A percentile compares a stretch with the other conserved stretches of the same genome.
phyloP scores from a whole-genome alignment of 2,888 invertebrate genomes.

The Harpalus rubripes region DNA sequence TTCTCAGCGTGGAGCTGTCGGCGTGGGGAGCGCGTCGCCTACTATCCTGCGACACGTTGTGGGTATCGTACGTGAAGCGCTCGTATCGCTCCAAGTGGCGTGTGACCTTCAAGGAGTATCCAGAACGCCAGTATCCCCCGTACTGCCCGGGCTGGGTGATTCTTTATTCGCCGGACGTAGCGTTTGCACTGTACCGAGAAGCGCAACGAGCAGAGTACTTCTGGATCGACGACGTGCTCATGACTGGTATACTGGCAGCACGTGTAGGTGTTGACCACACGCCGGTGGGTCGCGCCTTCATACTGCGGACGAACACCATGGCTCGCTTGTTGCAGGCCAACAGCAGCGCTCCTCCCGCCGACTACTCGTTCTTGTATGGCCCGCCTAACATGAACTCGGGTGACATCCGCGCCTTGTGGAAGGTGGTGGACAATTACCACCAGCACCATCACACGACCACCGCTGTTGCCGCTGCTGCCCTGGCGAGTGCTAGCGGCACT shows the following conservation, averaged over 20 bases:
- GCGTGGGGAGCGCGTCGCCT: conserved; percentile 82
- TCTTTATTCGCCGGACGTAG: conserved; percentile 81
- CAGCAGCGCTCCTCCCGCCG: neutral
- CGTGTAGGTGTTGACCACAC: conserved; percentile 81
- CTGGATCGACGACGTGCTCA: conserved; percentile 87
- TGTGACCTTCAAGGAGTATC: conserved; percentile 84
- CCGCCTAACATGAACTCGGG: conserved; percentile 78
- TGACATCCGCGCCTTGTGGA: conserved; percentile 79
- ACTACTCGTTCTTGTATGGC: conserved; percentile 78
- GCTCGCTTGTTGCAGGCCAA: conserved; percentile 69
- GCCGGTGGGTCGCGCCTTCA: conserved; percentile 76
- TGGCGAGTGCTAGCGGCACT: neutral
- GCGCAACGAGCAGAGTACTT: conserved; percentile 81
- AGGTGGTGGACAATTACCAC: conserved; percentile 72
- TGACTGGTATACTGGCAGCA: conserved; percentile 83
- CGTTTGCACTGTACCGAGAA: conserved; percentile 79
- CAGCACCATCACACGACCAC: conserved; percentile 6
- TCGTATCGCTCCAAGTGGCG: conserved; percentile 87
- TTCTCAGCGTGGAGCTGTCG: conserved; percentile 80
- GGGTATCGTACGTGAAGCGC: conserved; percentile 80
- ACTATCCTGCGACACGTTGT: conserved; percentile 82
- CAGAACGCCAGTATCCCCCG: conserved; percentile 82
- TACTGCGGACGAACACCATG: conserved; percentile 74
- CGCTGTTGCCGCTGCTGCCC: conserved; percentile 33
- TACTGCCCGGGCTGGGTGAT: conserved; percentile 87